These are phyloP conservation scores for Drosophila sulfurigaster DNA, from an alignment of 1,140 invertebrate species.

Conservation along the genomic window DNA sequence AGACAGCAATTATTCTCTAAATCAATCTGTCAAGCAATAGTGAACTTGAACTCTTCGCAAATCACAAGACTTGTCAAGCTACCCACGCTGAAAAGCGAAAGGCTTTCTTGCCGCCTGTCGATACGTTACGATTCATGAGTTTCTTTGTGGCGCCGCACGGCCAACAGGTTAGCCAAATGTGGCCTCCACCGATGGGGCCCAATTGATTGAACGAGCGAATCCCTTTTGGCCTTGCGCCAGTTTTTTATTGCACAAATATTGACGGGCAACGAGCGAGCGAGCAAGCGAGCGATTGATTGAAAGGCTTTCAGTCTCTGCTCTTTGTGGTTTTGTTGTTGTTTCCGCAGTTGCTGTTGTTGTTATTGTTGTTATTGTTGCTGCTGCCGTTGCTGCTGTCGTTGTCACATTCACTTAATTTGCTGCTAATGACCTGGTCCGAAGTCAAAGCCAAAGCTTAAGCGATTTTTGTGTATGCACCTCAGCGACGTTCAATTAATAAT, in stretches of 20 bases:
- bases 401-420: slow-evolving; percentile 50
- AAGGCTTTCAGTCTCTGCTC: slow-evolving; percentile 43
- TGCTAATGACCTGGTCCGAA: slow-evolving; percentile 50
- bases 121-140: slow-evolving; percentile 4
- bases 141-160: slow-evolving; percentile 46
- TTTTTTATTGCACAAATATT: slow-evolving; percentile 66
- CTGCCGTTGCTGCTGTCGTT: slow-evolving; percentile 27
- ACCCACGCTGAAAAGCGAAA: slow-evolving; percentile 31
- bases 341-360: slow-evolving; percentile 9
- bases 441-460: slow-evolving; percentile 6
- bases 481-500: slow-evolving; percentile 40
- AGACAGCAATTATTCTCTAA: no score
- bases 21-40: no score
- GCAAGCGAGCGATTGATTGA: slow-evolving; percentile 35
- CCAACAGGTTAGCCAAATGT: slow-evolving; percentile 57
- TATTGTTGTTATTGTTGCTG: slow-evolving; percentile 24
- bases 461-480: slow-evolving; percentile 29
- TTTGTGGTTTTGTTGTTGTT: slow-evolving; percentile 22
- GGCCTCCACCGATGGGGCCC: slow-evolving; percentile 32
- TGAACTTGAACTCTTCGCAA: no score
- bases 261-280: slow-evolving; percentile 22
- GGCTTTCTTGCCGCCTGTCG: slow-evolving; percentile 22
- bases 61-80: not conserved
- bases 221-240: slow-evolving; percentile 23
- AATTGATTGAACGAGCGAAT: slow-evolving; percentile 28